phyloP scores from a whole-genome alignment of 2,797 vertebrate species.

The Leucoraja ocellata region DNA sequence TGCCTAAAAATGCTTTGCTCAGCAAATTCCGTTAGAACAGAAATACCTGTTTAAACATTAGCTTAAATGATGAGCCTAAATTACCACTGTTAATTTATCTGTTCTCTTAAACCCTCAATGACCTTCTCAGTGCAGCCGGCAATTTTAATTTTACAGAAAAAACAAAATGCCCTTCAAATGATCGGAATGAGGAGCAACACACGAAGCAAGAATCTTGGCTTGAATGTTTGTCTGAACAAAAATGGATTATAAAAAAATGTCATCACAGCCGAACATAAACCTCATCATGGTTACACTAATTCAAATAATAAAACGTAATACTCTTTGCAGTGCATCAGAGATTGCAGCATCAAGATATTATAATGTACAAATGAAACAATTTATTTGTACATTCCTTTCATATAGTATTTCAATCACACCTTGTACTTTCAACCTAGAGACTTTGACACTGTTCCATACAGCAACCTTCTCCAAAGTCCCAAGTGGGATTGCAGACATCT shows the following conservation, averaged over 20 bases:
- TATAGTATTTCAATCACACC: no score
- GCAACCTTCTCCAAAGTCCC: no score
- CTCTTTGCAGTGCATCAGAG: not conserved
- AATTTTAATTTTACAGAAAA: not conserved
- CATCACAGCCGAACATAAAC: not conserved
- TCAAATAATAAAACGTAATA: not conserved
- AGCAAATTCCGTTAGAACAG: not conserved
- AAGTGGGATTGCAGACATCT: no score
- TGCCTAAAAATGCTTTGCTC: not conserved
- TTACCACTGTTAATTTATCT: not conserved
- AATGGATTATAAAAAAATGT: not conserved
- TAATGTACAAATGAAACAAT: not conserved
- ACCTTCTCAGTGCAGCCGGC: not conserved
- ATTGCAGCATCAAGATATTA: not conserved
- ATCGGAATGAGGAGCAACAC: not conserved
- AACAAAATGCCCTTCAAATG: not conserved
- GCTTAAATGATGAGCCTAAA: not conserved
- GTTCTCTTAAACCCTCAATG: not conserved
- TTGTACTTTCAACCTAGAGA: no score
- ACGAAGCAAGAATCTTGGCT: not conserved
- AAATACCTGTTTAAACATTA: not conserved
- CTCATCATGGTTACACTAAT: not conserved
- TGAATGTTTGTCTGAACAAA: conserved; percentile 13
- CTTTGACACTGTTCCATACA: no score
- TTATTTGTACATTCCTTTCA: no score